phyloP scores from a whole-genome alignment of 1,140 invertebrate genomes.

The Lasioglossum albipes region DNA sequence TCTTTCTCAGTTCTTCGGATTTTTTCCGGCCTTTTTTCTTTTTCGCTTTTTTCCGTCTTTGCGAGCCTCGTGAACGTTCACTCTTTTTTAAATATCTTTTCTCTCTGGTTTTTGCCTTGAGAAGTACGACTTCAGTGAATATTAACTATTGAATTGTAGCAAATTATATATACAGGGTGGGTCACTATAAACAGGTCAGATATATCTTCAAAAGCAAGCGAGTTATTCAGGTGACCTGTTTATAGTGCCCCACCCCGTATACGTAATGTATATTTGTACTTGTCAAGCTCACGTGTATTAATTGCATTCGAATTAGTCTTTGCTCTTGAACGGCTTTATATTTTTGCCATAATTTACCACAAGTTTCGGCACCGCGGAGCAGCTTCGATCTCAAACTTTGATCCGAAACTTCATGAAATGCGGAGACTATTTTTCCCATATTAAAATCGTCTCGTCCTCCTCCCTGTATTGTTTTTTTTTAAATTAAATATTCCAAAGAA shows the following conservation, averaged over 20 bases:
- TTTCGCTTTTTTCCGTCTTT: not conserved
- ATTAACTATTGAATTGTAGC: not conserved
- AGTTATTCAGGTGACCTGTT: too few species aligned
- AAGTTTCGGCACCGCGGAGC: constrained; percentile 23
- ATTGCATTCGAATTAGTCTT: constrained; percentile 20
- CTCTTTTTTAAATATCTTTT: not conserved
- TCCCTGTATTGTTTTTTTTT: constrained; percentile 4
- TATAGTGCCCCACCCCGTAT: too few species aligned
- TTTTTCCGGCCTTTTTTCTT: not conserved
- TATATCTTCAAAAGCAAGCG: too few species aligned
- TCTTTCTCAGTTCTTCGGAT: constrained; percentile 5
- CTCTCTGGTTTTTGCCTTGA: constrained; percentile 8
- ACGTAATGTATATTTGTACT: not conserved
- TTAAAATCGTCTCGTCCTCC: constrained; percentile 40
- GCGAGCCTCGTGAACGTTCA: not conserved
- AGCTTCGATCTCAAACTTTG: constrained; percentile 1
- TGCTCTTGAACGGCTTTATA: constrained; percentile 24
- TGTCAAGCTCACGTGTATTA: constrained; percentile 20
- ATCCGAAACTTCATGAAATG: constrained; percentile 16
- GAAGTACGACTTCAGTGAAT: not conserved
- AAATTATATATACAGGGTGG: not conserved
- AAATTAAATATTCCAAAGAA: not conserved
- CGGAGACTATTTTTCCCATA: constrained; percentile 26
- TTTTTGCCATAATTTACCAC: constrained; percentile 30
- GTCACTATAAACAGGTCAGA: too few species aligned